phyloP scores from a whole-genome alignment of 2,888 invertebrate species.

The Leptinotarsa haldemani region DNA sequence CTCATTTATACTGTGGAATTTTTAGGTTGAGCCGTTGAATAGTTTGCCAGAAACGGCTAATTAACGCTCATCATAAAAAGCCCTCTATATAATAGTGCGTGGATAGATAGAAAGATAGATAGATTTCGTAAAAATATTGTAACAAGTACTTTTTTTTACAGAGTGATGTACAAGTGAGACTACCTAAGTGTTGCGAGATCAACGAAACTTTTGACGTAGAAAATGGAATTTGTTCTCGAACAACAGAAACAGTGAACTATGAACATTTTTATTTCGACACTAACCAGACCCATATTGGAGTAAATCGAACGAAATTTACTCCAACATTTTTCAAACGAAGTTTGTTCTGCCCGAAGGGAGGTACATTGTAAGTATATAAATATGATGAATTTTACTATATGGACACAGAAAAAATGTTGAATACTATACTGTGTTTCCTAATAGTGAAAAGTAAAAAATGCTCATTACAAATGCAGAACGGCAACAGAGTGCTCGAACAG shows the following conservation, averaged over 20 bases:
- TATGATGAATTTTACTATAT: too few species aligned
- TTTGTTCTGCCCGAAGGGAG: neutral
- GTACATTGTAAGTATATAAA: neutral
- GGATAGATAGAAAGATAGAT: too few species aligned
- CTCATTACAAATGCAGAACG: too few species aligned
- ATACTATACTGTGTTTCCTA: too few species aligned
- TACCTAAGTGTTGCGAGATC: slow-evolving; percentile 1
- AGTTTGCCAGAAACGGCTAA: too few species aligned
- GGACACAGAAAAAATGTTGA: too few species aligned
- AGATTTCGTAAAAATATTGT: neutral
- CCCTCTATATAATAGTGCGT: too few species aligned
- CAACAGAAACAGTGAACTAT: neutral
- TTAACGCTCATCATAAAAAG: too few species aligned
- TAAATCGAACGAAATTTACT: neutral
- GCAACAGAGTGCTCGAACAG: too few species aligned
- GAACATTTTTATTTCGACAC: slow-evolving; percentile 15
- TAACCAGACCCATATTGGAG: slow-evolving; percentile 15
- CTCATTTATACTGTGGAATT: too few species aligned
- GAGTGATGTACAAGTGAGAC: neutral
- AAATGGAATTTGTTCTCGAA: neutral
- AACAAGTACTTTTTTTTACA: slow-evolving; percentile 2
- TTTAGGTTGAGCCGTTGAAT: too few species aligned
- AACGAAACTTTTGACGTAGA: neutral
- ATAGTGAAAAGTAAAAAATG: too few species aligned
- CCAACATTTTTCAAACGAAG: neutral